Evolutionary conservation across 2,888 invertebrate species (phyloP), one percentile per base, ranked within the genome.

Genomic region (Meliscaeva auricollis): DNA sequence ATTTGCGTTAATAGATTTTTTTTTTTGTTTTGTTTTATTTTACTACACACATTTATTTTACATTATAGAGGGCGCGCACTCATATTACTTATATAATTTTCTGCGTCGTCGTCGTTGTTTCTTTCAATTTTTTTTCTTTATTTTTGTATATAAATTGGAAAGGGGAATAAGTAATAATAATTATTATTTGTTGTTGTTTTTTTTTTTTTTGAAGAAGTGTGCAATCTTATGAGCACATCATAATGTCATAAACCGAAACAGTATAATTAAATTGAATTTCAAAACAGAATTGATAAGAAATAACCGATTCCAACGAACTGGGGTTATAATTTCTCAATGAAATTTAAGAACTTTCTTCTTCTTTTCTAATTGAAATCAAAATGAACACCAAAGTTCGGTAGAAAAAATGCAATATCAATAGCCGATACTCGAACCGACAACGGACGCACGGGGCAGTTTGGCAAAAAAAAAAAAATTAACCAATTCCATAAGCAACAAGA

Each of bases 81-180:
- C 80, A 72, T 30, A 11, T 41, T 58, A 84, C 79, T 84, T 84
- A 84, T 84, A 79, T 79, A 84, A 80, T 80, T 82, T 75, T 35
- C 41, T 77, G 62, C 41, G 48, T 54, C 52, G 32, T 35, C 30
- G 62, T 64, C 46, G 44, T 64, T 17, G 62, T 41, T 22, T 60
- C 41, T 38, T 20, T 54, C 8, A 6, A 1, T 26, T 38, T 32
- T 2, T 0, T 6, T 15, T 30, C 11, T 69, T 32, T 70, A 11
- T 56, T 70, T 54, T 62, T 60, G 26, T 52, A 48, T 15, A 68
- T 54, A 41, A 48, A 48, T 62, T 26, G n/a, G 4, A 50, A 38
- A 46, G 62, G 50, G 44, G 26, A 62, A 44, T 69, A 54, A 48
- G 13, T 73, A 30, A n/a, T 35, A n/a, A n/a, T n/a, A n/a, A 11